phyloP scores from a whole-genome alignment of 2,113 vertebrate species.

The Pluvialis apricaria region DNA sequence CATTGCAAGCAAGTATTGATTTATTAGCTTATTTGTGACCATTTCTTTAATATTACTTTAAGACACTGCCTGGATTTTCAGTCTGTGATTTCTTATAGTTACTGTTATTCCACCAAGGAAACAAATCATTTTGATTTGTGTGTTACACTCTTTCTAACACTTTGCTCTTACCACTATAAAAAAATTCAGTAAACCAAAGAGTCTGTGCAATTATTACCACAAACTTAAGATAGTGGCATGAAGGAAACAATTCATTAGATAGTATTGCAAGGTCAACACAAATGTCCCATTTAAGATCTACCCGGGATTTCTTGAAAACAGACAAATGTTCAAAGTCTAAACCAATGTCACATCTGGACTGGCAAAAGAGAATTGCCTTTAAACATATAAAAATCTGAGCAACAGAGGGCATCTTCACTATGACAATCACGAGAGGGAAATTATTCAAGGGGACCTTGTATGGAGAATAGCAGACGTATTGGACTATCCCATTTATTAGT shows the following conservation, averaged over 20 bases:
- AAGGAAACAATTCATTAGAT: neutral
- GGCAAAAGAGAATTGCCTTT: neutral
- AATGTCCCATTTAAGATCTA: neutral
- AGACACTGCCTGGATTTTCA: neutral
- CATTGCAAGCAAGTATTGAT: neutral
- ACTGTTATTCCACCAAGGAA: neutral
- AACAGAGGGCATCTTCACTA: neutral
- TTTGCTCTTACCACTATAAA: neutral
- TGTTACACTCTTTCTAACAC: neutral
- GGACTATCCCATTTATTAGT: neutral
- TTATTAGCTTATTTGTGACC: neutral
- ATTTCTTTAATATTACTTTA: neutral
- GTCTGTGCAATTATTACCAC: neutral
- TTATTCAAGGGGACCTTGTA: neutral
- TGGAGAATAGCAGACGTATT: neutral
- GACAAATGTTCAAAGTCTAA: neutral
- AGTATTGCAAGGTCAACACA: neutral
- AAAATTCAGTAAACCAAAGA: neutral
- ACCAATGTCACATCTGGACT: neutral
- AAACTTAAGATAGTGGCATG: neutral
- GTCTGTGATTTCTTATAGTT: neutral
- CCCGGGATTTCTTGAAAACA: neutral
- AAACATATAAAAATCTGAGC: neutral
- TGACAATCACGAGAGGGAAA: neutral
- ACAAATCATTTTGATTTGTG: neutral